Percentiles rank a stretch among this genome's conserved stretches.
Conservation (phyloP, 2,113 vertebrate species). For the Heptranchias perlo region DNA sequence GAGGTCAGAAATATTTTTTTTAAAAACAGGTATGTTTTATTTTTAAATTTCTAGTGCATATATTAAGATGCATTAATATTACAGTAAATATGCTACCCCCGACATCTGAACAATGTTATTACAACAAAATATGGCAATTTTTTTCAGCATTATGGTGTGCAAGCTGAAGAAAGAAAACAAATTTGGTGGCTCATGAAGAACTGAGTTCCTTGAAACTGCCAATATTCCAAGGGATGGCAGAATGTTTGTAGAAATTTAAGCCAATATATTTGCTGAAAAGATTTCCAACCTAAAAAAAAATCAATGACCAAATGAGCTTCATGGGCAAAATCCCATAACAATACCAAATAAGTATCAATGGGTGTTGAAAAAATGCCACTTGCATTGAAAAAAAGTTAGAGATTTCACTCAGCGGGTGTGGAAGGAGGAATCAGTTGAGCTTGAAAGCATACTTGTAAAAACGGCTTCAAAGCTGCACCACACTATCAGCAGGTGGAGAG, state of each 20-base stretch:
- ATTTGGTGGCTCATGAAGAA: background rate
- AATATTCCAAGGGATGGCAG: background rate
- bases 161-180: background rate
- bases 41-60: background rate
- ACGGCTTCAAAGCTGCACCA: background rate
- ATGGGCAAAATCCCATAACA: background rate
- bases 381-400: background rate
- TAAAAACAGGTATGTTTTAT: background rate
- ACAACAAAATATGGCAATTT: background rate
- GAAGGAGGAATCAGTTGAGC: background rate
- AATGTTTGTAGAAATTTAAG: background rate
- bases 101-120: background rate
- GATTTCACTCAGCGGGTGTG: background rate
- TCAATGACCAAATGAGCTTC: background rate
- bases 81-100: background rate
- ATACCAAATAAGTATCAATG: background rate
- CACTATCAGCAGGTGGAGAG: too few species aligned
- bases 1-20: too few species aligned
- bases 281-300: background rate
- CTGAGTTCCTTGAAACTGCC: background rate
- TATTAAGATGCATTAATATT: background rate
- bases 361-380: background rate
- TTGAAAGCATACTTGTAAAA: background rate
- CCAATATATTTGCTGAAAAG: background rate
- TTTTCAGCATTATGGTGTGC: background rate